Base-by-base conservation (phyloP, 2,113 vertebrate species). In the Ptilorrhoa leucosticta region DNA sequence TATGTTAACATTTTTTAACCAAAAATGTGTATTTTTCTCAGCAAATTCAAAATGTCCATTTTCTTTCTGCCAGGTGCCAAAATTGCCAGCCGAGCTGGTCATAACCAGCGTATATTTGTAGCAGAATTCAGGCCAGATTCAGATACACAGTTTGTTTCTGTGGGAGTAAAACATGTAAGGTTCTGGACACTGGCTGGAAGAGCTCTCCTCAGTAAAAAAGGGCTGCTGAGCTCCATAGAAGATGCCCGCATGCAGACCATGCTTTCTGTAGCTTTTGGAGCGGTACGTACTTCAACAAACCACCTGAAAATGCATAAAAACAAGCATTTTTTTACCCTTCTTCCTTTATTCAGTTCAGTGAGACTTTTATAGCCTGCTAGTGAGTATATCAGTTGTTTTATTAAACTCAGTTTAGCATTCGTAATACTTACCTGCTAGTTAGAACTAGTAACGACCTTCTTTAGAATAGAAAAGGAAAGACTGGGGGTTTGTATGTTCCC, bases 101-200 rank as follows among this genome's bases (percentile, higher is more conserved):
- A 99, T 95, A 99, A 98, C 80, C 99, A 99, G 92, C 98, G 99
- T 80, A 99, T 99, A 97, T 99, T 99, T 97, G 99, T 99, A 97
- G 99, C 99, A 13, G 99, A 99, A 97, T 99, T 99, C 97, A 98
- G 99, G 16, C 99, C 99, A 1, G 99, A 99, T 97, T 99, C 99
- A 6, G 99, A 99, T 93, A 99, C 99, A 15, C 99, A 99, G 97
- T 99, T 99, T 98, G 99, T 99, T 95, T 99, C 99, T 14, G 99
- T 99, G 96, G 99, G 99, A 71, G 98, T 99, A n/a, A 99, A 99
- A 42, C 99, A 99, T 1, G 99, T 99, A 70, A 98, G 98, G 66
- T 99, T 99, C 98, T 99, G 99, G 99, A 99, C 98, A 2, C 97
- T 99, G 92, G 99, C 99, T 28, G 99, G 99, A 92, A 98, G 98